These are phyloP conservation scores for Drosophila tropicalis DNA, from an alignment of 1,140 invertebrate genomes.

Conservation along the genomic window DNA sequence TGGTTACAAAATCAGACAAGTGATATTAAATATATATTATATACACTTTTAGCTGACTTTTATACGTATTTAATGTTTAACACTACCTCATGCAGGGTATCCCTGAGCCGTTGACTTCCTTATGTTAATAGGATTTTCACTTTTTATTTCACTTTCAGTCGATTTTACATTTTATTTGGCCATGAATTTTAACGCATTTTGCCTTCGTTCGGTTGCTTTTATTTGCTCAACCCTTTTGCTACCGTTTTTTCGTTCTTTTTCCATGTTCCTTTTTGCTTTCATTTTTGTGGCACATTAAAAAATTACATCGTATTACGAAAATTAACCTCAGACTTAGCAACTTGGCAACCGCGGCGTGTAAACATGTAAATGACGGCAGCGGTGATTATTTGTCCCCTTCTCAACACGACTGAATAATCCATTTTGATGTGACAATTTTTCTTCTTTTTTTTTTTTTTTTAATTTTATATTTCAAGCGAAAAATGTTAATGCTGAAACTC, in stretches of 20 bases:
- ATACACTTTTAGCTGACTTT: too few species aligned
- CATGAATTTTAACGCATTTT: conserved; percentile 61
- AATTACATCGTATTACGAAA: conserved; percentile 62
- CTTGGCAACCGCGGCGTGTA: conserved; percentile 11
- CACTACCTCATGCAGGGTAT: too few species aligned
- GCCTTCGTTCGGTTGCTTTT: conserved; percentile 50
- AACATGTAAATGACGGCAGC: conserved; percentile 47
- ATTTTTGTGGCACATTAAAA: conserved; percentile 64
- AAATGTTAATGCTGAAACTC: background rate
- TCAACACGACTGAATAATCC: conserved; percentile 8
- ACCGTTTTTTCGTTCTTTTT: conserved; percentile 9
- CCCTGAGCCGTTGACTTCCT: background rate
- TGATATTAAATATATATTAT: too few species aligned
- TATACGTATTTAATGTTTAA: too few species aligned
- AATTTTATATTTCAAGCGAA: background rate
- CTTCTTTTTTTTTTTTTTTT: background rate
- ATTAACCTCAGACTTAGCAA: conserved; percentile 65
- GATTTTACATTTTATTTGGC: conserved; percentile 44
- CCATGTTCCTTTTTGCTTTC: background rate
- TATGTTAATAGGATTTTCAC: background rate
- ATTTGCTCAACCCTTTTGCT: conserved; percentile 42
- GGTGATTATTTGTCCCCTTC: conserved; percentile 27
- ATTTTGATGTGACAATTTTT: conserved; percentile 23
- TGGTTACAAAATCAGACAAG: too few species aligned
- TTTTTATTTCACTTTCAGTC: conserved; percentile 23